A percentile compares a stretch with the other conserved stretches of the same genome.
These are phyloP conservation scores for Eupelmus urozonus DNA, from an alignment of 2,888 invertebrate species.

Conservation along the genomic window DNA sequence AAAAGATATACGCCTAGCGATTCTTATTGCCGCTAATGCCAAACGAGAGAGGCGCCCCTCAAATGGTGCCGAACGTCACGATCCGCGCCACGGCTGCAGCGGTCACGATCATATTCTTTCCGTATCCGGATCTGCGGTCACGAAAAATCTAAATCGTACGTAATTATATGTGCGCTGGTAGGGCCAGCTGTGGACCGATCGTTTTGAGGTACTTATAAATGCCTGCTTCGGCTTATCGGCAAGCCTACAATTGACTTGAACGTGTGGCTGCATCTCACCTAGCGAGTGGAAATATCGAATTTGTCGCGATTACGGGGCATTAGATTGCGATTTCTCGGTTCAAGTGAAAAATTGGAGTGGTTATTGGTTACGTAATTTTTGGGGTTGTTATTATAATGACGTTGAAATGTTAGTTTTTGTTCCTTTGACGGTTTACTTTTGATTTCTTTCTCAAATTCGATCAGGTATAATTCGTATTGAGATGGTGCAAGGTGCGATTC, in stretches of 20 bases:
- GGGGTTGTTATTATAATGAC: constrained; percentile 2
- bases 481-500: no score
- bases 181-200: constrained; percentile 31
- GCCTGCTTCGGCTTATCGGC: constrained; percentile 45
- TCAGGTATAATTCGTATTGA: no score
- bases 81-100: constrained; percentile 19
- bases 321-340: constrained; percentile 32
- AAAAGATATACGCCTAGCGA: constrained; percentile 7
- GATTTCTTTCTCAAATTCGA: no score
- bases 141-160: constrained; percentile 61
- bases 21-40: constrained; percentile 53
- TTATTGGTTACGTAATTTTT: background rate
- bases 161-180: constrained; percentile 53
- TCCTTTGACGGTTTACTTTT: background rate
- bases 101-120: constrained; percentile 58
- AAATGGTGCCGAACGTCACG: constrained; percentile 54
- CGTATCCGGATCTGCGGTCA: constrained; percentile 61
- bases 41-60: constrained; percentile 33
- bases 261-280: constrained; percentile 17
- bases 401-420: background rate
- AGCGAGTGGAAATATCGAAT: constrained; percentile 30
- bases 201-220: constrained; percentile 55
- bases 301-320: constrained; percentile 50
- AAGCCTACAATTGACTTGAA: constrained; percentile 20
- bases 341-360: constrained; percentile 19